These are phyloP conservation scores for Bradynema listronoti DNA, from an alignment of 1,140 invertebrate genomes.

Conservation along the genomic window DNA sequence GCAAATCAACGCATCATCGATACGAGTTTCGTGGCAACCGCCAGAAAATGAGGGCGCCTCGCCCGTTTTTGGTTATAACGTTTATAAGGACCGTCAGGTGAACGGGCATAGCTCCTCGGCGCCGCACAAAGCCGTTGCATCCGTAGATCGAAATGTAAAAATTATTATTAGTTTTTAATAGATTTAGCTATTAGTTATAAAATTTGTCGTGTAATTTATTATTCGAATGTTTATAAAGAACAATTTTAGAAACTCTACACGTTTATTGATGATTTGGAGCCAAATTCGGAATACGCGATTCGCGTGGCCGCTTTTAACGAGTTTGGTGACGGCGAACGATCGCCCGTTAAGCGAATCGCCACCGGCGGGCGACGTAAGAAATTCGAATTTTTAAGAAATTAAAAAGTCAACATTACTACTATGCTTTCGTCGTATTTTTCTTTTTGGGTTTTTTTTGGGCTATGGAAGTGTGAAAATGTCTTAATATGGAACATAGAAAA, in stretches of 20 bases:
- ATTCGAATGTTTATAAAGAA: background rate
- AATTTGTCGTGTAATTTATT: too few species aligned
- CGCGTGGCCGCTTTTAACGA: slow-evolving; percentile 77
- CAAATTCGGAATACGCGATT: slow-evolving; percentile 89
- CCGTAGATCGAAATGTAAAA: slow-evolving; percentile 42
- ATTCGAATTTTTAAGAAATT: too few species aligned
- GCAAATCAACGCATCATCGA: slow-evolving; percentile 46
- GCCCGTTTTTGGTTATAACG: slow-evolving; percentile 52
- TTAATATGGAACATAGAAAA: too few species aligned
- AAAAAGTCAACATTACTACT: too few species aligned
- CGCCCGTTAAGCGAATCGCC: slow-evolving; percentile 37
- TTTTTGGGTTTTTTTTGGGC: too few species aligned
- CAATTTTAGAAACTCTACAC: slow-evolving; percentile 57
- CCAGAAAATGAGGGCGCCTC: slow-evolving; percentile 32
- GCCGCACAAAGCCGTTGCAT: slow-evolving; percentile 26
- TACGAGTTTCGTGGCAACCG: slow-evolving; percentile 50
- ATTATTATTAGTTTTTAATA: slow-evolving; percentile 3
- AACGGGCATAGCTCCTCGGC: slow-evolving; percentile 42
- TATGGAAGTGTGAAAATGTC: too few species aligned
- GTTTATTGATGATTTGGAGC: slow-evolving; percentile 83
- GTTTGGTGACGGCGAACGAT: slow-evolving; percentile 49
- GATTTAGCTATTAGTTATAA: slow-evolving; percentile 10
- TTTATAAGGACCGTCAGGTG: slow-evolving; percentile 40
- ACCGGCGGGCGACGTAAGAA: slow-evolving; percentile 55
- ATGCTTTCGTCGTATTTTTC: too few species aligned